Percentiles rank a stretch among this genome's conserved stretches.
phyloP scores from a whole-genome alignment of 2,888 invertebrate species.

The Drosophila atroscutellata region DNA sequence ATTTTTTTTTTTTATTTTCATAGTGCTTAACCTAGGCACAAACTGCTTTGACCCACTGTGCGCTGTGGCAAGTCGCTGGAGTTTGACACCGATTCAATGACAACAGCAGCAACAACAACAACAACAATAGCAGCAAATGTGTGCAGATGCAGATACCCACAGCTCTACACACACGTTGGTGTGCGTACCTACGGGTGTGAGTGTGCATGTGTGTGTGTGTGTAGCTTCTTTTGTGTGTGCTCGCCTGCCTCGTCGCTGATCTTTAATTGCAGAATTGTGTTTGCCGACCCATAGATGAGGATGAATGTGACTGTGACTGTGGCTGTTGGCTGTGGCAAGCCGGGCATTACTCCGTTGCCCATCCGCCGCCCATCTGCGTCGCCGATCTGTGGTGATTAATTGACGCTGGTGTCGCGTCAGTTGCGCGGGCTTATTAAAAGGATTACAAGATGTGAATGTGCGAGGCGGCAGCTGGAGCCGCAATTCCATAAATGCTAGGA shows the following conservation, averaged over 20 bases:
- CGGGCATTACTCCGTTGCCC: conserved; percentile 10
- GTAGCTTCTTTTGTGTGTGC: conserved; percentile 37
- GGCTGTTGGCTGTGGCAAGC: conserved; percentile 7
- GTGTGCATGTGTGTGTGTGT: conserved; percentile 11
- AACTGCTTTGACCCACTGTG: conserved; percentile 45
- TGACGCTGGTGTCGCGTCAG: conserved; percentile 71
- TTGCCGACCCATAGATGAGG: conserved; percentile 49
- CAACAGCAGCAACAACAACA: conserved; percentile 34
- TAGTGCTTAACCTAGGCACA: background rate
- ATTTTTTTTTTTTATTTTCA: background rate
- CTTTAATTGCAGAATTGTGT: conserved; percentile 78
- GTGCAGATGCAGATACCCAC: conserved; percentile 33
- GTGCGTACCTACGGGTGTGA: conserved; percentile 30
- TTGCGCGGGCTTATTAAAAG: conserved; percentile 75
- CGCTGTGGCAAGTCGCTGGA: conserved; percentile 22
- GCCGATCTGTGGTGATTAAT: conserved; percentile 68
- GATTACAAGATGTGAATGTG: conserved; percentile 65
- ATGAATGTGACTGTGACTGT: conserved; percentile 20
- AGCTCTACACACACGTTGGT: conserved; percentile 12
- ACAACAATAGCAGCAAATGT: conserved; percentile 23
- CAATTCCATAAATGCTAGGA: conserved; percentile 52
- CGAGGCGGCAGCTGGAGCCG: conserved; percentile 13
- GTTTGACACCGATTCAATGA: conserved; percentile 74
- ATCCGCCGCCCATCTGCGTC: background rate
- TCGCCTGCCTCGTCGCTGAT: conserved; percentile 52